These are phyloP conservation scores for Hyppa rectilinea DNA, from an alignment of 2,888 invertebrate species.

Conservation along the genomic window DNA sequence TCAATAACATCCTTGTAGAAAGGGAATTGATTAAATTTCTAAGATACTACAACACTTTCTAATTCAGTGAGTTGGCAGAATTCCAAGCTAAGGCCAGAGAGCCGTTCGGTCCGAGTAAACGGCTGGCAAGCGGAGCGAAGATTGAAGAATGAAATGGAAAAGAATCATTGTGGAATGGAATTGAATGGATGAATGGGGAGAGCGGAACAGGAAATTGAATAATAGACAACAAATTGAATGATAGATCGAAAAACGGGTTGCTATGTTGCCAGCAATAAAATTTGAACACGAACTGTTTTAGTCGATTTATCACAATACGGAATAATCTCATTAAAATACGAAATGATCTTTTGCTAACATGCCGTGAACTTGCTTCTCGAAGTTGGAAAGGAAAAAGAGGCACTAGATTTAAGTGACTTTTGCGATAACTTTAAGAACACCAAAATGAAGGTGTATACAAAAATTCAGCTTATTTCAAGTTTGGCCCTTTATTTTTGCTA, in stretches of 20 bases:
- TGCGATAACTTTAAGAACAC: too few species aligned
- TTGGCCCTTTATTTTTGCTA: too few species aligned
- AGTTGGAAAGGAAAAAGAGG: too few species aligned
- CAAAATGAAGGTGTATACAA: too few species aligned
- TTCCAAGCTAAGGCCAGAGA: conserved; percentile 72
- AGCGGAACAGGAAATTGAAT: conserved; percentile 54
- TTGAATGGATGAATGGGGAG: conserved; percentile 16
- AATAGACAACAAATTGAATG: conserved; percentile 34
- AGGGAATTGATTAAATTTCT: conserved; percentile 33
- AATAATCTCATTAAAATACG: not conserved
- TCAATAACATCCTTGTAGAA: conserved; percentile 32
- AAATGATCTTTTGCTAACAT: not conserved
- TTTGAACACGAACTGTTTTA: not conserved
- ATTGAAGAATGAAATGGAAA: conserved; percentile 61
- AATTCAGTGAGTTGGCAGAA: conserved; percentile 71
- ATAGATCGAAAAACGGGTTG: conserved; percentile 8
- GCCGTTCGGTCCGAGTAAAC: conserved; percentile 72
- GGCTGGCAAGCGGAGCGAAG: conserved; percentile 74
- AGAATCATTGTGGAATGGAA: conserved; percentile 4
- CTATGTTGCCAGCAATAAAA: conserved; percentile 29
- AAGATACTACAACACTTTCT: conserved; percentile 59
- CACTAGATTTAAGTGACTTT: too few species aligned
- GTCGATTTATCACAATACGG: not conserved
- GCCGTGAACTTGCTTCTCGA: too few species aligned
- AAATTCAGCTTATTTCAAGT: too few species aligned